Percentiles rank a stretch among this genome's conserved stretches.
These are phyloP conservation scores for Cynodonichthys magdalenae DNA, from an alignment of 2,797 vertebrate species.

Conservation along the genomic window DNA sequence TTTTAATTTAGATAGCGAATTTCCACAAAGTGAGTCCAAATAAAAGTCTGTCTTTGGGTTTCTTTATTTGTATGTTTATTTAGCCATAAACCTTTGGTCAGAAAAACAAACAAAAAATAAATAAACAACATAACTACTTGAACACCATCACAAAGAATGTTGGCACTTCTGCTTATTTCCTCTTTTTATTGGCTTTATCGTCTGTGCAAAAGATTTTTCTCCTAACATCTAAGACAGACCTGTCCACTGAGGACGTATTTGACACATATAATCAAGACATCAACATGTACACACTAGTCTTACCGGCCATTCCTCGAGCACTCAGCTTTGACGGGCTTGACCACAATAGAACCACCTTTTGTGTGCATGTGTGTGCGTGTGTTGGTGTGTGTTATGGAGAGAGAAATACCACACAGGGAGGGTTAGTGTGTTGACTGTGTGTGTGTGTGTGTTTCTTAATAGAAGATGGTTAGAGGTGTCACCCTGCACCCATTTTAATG, in stretches of 20 bases:
- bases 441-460: slow-evolving; percentile 72
- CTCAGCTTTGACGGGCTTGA: slow-evolving; percentile 68
- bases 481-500: slow-evolving; percentile 84
- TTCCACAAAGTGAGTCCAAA: too few species aligned
- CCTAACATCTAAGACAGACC: slow-evolving; percentile 38
- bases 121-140: background rate
- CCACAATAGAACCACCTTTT: slow-evolving; percentile 72
- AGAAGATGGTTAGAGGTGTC: slow-evolving; percentile 82
- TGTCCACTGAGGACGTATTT: slow-evolving; percentile 43
- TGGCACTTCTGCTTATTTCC: background rate
- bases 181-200: slow-evolving; percentile 4
- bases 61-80: background rate
- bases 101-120: slow-evolving; percentile 19
- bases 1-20: too few species aligned
- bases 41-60: too few species aligned
- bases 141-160: background rate
- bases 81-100: slow-evolving; percentile 10
- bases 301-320: slow-evolving; percentile 65
- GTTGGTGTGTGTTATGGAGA: slow-evolving; percentile 7
- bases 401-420: slow-evolving; percentile 40
- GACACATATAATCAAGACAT: slow-evolving; percentile 82
- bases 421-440: slow-evolving; percentile 14
- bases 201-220: slow-evolving; percentile 9
- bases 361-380: slow-evolving; percentile 11
- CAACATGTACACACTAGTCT: slow-evolving; percentile 71